These are phyloP conservation scores for Neodiprion fabricii DNA, from an alignment of 1,140 invertebrate genomes.

Conservation along the genomic window DNA sequence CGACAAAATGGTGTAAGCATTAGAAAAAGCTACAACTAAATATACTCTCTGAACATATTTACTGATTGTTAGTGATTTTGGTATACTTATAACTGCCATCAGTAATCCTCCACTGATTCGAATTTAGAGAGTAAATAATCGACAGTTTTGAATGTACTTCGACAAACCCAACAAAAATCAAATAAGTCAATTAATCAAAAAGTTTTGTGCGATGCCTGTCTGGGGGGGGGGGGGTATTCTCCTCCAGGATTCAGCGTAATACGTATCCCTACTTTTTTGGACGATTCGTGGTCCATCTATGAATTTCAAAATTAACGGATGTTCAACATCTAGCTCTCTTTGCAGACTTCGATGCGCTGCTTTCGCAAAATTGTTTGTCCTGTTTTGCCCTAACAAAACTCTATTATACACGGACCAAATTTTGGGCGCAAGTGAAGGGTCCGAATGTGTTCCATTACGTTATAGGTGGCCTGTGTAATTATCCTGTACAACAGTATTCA, in stretches of 20 bases:
- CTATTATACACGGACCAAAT: conserved; percentile 21
- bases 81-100: too few relatives aligned
- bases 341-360: conserved; percentile 20
- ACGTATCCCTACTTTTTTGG: conserved; percentile 11
- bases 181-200: neutral
- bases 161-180: too few relatives aligned
- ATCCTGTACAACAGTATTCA: conserved; percentile 1
- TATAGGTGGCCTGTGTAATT: conserved; percentile 16
- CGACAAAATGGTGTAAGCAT: too few relatives aligned
- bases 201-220: conserved; percentile 17
- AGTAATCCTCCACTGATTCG: too few relatives aligned
- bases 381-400: conserved; percentile 12
- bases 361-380: conserved; percentile 22
- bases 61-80: too few relatives aligned
- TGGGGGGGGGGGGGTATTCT: conserved; percentile 3
- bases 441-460: neutral
- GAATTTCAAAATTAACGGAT: conserved; percentile 25
- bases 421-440: neutral
- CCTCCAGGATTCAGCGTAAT: neutral
- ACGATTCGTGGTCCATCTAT: conserved; percentile 14
- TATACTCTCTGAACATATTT: too few relatives aligned
- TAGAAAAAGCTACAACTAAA: too few relatives aligned
- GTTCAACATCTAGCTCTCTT: conserved; percentile 16
- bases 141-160: too few relatives aligned
- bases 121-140: too few relatives aligned